Percentiles rank a stretch among this genome's conserved stretches.
phyloP scores from a whole-genome alignment of 2,113 vertebrate species.

The Furnarius figulus region DNA sequence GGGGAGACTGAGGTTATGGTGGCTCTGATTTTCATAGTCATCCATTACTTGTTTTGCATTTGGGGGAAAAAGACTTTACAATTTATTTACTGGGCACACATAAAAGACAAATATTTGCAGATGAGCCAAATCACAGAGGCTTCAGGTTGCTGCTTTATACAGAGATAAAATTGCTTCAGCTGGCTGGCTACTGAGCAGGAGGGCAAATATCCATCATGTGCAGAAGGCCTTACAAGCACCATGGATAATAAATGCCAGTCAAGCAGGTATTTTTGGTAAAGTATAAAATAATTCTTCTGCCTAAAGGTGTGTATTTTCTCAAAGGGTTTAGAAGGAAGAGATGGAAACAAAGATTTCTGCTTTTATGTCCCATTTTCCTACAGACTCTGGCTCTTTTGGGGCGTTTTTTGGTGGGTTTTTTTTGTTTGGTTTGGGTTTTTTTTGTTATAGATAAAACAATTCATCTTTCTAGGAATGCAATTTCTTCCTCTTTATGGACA shows the following conservation, averaged over 20 bases:
- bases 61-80: not conserved
- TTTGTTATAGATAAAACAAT: not conserved
- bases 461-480: not conserved
- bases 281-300: not conserved
- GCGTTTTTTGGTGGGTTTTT: too few relatives aligned
- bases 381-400: not conserved
- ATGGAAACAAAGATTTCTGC: not conserved
- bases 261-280: not conserved
- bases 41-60: not conserved
- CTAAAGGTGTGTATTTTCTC: not conserved
- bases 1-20: not conserved
- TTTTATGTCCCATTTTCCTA: not conserved
- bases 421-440: not conserved
- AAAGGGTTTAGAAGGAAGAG: not conserved
- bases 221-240: not conserved
- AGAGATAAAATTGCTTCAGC: not conserved
- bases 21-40: not conserved
- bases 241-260: not conserved
- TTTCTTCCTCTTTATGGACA: not conserved
- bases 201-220: not conserved
- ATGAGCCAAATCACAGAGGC: not conserved
- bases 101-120: not conserved
- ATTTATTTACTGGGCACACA: not conserved
- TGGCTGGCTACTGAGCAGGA: not conserved
- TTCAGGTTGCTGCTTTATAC: not conserved